phyloP scores from a whole-genome alignment of 2,113 vertebrate species.

The Cynocephalus volans region DNA sequence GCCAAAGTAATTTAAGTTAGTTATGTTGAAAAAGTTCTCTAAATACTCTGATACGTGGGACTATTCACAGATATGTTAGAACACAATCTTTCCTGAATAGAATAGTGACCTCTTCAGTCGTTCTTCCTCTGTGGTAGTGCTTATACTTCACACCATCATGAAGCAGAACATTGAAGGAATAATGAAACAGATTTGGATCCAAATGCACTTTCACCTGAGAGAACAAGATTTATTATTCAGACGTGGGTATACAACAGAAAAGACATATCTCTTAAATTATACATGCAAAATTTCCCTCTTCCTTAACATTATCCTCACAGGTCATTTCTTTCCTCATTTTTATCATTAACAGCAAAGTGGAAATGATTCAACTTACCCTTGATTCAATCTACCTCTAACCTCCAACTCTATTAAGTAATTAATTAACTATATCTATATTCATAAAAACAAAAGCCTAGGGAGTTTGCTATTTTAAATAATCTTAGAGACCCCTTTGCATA shows the following conservation, averaged over 20 bases:
- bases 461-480: not conserved
- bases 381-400: not conserved
- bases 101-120: not conserved
- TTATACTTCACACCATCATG: not conserved
- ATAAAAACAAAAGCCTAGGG: not conserved
- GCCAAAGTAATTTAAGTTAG: not conserved
- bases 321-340: conserved; percentile 5
- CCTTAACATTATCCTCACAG: not conserved
- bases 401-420: not conserved
- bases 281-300: not conserved
- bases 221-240: not conserved
- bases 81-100: not conserved
- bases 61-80: not conserved
- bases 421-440: not conserved
- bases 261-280: not conserved
- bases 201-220: not conserved
- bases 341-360: not conserved
- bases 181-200: not conserved
- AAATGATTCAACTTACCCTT: conserved; percentile 6
- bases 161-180: not conserved
- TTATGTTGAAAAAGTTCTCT: not conserved
- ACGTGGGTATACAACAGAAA: not conserved
- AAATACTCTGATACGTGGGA: not conserved
- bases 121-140: not conserved
- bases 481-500: not conserved